These are phyloP conservation scores for Limonius californicus DNA, from an alignment of 1,140 invertebrate genomes.

Conservation along the genomic window DNA sequence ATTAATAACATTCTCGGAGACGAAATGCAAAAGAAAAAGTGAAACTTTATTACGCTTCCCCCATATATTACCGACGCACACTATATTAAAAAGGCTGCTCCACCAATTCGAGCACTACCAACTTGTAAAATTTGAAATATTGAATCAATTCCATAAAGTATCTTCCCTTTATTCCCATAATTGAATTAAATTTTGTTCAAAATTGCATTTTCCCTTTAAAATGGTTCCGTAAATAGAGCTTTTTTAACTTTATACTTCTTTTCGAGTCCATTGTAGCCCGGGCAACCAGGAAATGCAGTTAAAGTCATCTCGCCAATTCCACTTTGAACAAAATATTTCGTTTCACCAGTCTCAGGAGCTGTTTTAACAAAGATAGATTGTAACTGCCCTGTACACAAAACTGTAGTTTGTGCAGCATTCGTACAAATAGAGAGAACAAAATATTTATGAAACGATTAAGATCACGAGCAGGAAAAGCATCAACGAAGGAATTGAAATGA, in stretches of 20 bases:
- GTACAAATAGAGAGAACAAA: too few species aligned
- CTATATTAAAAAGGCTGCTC: background rate
- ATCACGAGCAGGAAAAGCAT: too few species aligned
- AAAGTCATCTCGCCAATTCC: background rate
- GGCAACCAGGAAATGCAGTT: background rate
- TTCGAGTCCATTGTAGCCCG: background rate
- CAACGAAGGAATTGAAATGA: too few species aligned
- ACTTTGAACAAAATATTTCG: background rate
- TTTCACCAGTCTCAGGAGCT: background rate
- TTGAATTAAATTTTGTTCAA: conserved; percentile 1
- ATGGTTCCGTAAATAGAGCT: background rate
- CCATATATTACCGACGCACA: background rate
- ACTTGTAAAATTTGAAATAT: background rate
- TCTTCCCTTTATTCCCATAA: background rate
- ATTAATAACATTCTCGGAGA: background rate
- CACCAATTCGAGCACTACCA: background rate
- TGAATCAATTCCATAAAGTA: conserved; percentile 1
- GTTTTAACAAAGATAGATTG: background rate
- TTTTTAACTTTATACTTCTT: background rate
- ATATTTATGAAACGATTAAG: too few species aligned
- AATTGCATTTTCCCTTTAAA: background rate
- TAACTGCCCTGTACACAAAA: background rate
- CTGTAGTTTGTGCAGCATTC: too few species aligned
- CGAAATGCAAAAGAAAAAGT: background rate
- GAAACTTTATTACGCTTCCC: background rate